Evolutionary conservation across 2,797 vertebrate species (phyloP).

Genomic region (Xenops minutus): DNA sequence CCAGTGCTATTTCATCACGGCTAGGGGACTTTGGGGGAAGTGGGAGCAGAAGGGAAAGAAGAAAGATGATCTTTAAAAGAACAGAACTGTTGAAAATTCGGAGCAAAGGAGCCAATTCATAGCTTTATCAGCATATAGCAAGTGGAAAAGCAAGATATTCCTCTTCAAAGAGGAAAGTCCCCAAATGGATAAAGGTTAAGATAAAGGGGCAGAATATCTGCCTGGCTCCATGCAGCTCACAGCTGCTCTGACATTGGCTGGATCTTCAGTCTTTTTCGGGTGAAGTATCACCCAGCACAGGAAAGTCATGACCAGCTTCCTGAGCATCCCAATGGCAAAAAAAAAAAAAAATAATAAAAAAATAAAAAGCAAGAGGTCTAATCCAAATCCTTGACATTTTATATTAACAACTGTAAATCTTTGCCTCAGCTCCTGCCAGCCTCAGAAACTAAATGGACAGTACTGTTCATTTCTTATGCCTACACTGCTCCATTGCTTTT

Average conservation of each 20-base stretch:
- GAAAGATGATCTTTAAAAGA: slow-evolving; percentile 46
- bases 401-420: slow-evolving; percentile 26
- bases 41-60: background rate
- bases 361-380: background rate
- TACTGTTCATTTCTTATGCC: slow-evolving; percentile 7
- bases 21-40: background rate
- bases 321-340: background rate
- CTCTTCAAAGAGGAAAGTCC: slow-evolving; percentile 42
- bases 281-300: background rate
- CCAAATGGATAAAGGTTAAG: slow-evolving; percentile 51
- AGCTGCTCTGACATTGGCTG: background rate
- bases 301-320: background rate
- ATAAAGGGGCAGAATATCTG: slow-evolving; percentile 40
- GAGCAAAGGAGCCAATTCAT: slow-evolving; percentile 40
- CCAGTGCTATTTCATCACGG: background rate
- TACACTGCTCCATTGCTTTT: background rate
- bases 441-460: slow-evolving; percentile 16
- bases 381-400: slow-evolving; percentile 12
- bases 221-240: background rate
- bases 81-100: slow-evolving; percentile 32
- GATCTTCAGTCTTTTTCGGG: background rate
- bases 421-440: background rate
- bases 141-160: slow-evolving; percentile 48
- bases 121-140: slow-evolving; percentile 51
- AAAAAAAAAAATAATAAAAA: background rate